phyloP scores from a whole-genome alignment of 2,113 vertebrate species.

The Campylomormyrus numenius region DNA sequence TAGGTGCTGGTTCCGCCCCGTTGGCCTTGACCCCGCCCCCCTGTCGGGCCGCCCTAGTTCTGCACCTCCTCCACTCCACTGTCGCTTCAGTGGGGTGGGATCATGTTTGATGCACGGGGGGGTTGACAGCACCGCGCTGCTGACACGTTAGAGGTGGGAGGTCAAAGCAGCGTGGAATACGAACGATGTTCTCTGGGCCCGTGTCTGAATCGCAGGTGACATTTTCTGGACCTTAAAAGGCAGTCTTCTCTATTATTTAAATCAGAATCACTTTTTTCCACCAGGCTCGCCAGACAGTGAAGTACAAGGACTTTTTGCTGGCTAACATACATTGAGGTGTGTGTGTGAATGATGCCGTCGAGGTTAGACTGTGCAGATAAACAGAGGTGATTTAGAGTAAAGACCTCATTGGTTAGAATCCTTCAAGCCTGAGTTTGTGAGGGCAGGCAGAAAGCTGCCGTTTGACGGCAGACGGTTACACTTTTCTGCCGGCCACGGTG shows the following conservation, averaged over 20 bases:
- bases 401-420: background rate
- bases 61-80: background rate
- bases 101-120: background rate
- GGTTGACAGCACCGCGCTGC: background rate
- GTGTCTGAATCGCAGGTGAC: background rate
- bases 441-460: background rate
- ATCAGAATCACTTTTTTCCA: background rate
- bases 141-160: background rate
- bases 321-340: background rate
- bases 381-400: background rate
- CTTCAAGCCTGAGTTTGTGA: background rate
- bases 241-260: background rate
- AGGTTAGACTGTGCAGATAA: background rate
- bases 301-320: background rate
- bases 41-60: background rate
- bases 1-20: background rate
- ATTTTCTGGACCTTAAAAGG: background rate
- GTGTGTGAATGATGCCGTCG: background rate
- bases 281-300: background rate
- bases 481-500: background rate
- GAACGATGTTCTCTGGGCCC: background rate
- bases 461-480: background rate
- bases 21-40: background rate
- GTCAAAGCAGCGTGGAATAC: conserved; percentile 2
- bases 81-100: background rate